Percentiles rank a stretch among this genome's conserved stretches.
Evolutionary conservation across 2,113 vertebrate species (phyloP).

Genomic region (Plecotus auritus): DNA sequence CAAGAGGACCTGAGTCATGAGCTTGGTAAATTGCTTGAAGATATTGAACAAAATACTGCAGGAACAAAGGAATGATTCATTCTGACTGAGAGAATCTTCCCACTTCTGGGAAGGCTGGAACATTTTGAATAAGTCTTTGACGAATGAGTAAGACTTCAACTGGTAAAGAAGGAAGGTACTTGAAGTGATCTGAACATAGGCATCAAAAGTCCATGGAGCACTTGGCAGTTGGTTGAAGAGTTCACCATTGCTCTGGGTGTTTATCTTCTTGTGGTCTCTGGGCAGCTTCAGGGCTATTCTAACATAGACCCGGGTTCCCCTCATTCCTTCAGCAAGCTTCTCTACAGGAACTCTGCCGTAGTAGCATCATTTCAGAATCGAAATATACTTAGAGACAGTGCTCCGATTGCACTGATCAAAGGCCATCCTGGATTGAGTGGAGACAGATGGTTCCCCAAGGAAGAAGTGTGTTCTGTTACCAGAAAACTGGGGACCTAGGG

Average conservation of each 20-base stretch:
- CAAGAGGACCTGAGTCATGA: not conserved
- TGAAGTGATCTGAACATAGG: not conserved
- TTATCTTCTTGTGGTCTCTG: not conserved
- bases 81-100: not conserved
- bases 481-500: not conserved
- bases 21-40: not conserved
- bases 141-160: not conserved
- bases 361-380: not conserved
- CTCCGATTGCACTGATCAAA: not conserved
- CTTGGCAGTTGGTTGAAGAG: not conserved
- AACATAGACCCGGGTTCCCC: not conserved
- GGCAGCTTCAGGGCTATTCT: not conserved
- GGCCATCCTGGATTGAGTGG: not conserved
- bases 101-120: not conserved
- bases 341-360: not conserved
- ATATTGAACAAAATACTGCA: not conserved
- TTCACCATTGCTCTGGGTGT: too few relatives aligned
- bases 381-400: not conserved
- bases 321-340: not conserved
- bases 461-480: not conserved
- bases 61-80: slow-evolving; percentile 43
- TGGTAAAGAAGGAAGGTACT: not conserved
- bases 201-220: accelerated
- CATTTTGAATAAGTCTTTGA: not conserved
- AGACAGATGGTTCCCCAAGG: not conserved